A percentile compares a stretch with the other conserved stretches of the same genome.
These are phyloP conservation scores for Avahi laniger DNA, from an alignment of 2,797 vertebrate genomes.

Conservation along the genomic window DNA sequence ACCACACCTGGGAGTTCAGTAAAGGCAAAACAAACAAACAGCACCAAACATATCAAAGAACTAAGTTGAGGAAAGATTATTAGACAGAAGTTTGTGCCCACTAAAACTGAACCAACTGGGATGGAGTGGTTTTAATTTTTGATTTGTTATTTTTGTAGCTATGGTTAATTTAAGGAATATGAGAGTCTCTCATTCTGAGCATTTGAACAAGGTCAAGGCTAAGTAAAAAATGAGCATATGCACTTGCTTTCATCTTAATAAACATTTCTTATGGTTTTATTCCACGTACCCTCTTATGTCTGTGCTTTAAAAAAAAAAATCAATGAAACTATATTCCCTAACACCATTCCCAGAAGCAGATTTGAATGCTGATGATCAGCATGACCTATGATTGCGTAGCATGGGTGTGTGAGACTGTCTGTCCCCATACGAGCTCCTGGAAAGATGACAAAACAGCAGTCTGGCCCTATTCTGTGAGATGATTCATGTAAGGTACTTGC, in stretches of 20 bases:
- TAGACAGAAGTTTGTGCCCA: not conserved
- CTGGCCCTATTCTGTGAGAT: not conserved
- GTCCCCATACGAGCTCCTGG: not conserved
- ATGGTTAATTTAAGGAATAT: not conserved
- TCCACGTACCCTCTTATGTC: not conserved
- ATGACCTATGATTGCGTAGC: not conserved
- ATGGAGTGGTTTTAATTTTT: not conserved
- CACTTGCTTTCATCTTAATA: not conserved
- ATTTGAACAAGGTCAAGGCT: not conserved
- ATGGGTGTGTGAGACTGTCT: not conserved
- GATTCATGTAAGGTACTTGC: not conserved
- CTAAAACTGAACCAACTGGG: not conserved
- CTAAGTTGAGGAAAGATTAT: not conserved
- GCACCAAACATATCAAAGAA: not conserved
- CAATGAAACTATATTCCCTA: not conserved
- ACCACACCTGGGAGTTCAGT: not conserved
- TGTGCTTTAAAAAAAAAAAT: not conserved
- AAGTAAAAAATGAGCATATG: not conserved
- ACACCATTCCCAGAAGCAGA: not conserved
- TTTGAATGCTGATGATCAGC: not conserved
- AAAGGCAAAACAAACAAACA: not conserved
- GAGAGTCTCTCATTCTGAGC: not conserved
- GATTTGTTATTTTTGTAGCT: not conserved
- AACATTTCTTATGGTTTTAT: not conserved
- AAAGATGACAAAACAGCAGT: not conserved